phyloP scores from a whole-genome alignment of 2,113 vertebrate species.

The Ploceus nigricollis region DNA sequence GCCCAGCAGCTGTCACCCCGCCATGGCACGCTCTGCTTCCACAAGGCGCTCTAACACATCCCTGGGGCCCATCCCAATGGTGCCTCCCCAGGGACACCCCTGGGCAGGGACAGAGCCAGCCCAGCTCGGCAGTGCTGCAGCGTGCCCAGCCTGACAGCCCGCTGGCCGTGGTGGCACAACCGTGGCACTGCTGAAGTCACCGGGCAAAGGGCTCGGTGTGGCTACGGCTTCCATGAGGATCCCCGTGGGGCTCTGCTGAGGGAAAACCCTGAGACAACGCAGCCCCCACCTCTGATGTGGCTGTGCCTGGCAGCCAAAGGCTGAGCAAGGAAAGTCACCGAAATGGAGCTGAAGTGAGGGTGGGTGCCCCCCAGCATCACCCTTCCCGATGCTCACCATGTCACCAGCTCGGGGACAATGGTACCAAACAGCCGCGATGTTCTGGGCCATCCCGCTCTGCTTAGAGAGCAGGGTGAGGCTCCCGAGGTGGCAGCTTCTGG shows the following conservation, averaged over 20 bases:
- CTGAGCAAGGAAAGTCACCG: accelerated
- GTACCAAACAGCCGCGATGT: accelerated
- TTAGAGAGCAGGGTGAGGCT: background rate
- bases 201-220: accelerated
- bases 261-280: background rate
- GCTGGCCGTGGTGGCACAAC: background rate
- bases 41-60: too few species aligned
- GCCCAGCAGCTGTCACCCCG: too few species aligned
- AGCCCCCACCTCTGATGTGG: accelerated
- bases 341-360: accelerated
- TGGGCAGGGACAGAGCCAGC: background rate
- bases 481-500: accelerated
- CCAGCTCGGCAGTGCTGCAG: accelerated
- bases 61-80: too few species aligned
- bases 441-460: background rate
- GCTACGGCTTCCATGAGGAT: background rate
- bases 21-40: too few species aligned
- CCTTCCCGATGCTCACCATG: background rate
- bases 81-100: too few species aligned
- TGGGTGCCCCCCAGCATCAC: accelerated
- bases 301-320: accelerated
- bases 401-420: accelerated
- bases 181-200: background rate
- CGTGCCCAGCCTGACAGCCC: background rate
- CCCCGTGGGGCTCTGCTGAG: accelerated